A percentile compares a stretch with the other conserved stretches of the same genome.
phyloP scores from a whole-genome alignment of 1,140 invertebrate species.

The Coenobita brevimanus region DNA sequence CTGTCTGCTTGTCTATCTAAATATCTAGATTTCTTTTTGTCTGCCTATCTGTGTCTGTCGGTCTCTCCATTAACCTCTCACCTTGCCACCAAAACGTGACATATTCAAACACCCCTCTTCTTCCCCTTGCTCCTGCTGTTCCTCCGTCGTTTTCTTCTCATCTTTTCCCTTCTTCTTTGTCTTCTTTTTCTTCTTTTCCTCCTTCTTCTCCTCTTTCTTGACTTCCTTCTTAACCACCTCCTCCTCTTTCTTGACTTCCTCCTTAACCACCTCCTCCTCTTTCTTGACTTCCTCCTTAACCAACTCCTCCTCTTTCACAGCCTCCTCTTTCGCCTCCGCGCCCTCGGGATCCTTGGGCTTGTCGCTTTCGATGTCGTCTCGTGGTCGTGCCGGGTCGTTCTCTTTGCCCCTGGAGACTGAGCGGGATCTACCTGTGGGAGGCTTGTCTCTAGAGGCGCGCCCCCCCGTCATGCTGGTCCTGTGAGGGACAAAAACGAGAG shows the following conservation, averaged over 20 bases:
- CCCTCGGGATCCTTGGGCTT: background rate
- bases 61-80: no score
- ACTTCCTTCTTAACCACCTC: background rate
- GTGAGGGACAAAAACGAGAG: background rate
- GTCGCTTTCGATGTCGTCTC: conserved; percentile 19
- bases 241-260: background rate
- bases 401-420: conserved; percentile 44
- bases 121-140: background rate
- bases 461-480: conserved; percentile 37
- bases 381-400: conserved; percentile 6
- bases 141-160: background rate
- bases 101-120: conserved; percentile 49
- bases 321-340: background rate
- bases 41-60: no score
- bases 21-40: no score
- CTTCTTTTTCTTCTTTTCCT: no score
- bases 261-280: no score
- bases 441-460: conserved; percentile 28
- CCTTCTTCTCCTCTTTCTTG: background rate
- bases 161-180: background rate
- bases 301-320: background rate
- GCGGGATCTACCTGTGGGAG: conserved; percentile 39
- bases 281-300: background rate
- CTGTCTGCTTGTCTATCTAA: no score
- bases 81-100: conserved; percentile 36